Evolutionary conservation across 1,140 invertebrate genomes (phyloP).

Genomic region (Penaeus japonicus): DNA sequence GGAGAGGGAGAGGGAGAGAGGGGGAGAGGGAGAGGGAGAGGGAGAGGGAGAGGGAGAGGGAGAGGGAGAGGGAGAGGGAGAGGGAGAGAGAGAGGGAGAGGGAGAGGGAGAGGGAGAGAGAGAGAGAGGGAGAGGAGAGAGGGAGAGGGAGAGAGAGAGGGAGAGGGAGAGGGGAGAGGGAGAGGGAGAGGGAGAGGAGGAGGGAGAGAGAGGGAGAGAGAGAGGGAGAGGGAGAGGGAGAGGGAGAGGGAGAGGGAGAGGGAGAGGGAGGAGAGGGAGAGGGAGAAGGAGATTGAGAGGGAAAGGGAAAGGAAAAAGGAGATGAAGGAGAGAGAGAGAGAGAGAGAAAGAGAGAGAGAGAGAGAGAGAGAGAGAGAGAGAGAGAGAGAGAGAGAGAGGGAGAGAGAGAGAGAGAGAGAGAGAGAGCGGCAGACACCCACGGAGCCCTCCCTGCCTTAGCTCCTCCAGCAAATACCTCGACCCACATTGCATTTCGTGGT

Average conservation of each 20-base stretch:
- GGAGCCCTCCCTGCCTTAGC: background rate
- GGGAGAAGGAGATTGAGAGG: background rate
- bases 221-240: background rate
- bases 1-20: no score
- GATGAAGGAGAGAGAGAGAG: background rate
- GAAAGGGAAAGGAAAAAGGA: background rate
- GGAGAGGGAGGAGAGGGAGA: background rate
- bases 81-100: no score
- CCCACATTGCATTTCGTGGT: background rate
- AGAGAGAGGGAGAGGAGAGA: background rate
- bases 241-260: conserved; percentile 2
- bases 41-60: no score
- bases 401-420: background rate
- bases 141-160: background rate
- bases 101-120: no score
- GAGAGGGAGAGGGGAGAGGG: background rate
- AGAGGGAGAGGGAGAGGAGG: background rate
- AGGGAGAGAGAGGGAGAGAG: background rate
- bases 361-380: background rate
- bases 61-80: no score
- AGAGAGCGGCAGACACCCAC: background rate
- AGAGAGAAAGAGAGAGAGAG: background rate
- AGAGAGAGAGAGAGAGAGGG: background rate
- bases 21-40: no score
- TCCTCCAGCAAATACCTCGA: background rate